phyloP scores from a whole-genome alignment of 1,140 invertebrate species.

The Bombus polaris region DNA sequence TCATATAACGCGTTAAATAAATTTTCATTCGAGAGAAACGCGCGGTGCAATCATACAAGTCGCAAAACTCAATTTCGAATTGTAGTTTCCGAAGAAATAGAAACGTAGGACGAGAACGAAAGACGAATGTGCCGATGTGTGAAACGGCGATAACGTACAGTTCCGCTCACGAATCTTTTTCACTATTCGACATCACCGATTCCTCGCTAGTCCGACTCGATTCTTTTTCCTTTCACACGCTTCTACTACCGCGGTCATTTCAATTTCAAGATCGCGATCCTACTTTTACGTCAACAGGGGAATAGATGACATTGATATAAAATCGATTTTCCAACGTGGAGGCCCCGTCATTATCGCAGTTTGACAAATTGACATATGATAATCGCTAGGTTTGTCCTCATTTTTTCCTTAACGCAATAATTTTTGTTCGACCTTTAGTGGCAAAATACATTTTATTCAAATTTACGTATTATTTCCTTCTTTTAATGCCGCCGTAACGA shows the following conservation, averaged over 20 bases:
- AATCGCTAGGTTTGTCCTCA: background rate
- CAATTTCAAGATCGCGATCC: constrained; percentile 52
- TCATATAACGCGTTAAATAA: background rate
- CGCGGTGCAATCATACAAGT: background rate
- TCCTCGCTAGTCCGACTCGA: constrained; percentile 20
- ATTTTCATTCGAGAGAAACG: background rate
- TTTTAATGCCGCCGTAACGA: no score
- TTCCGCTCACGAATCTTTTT: background rate
- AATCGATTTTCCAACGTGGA: constrained; percentile 4
- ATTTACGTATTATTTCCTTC: no score
- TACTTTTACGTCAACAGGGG: constrained; percentile 20
- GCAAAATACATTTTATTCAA: no score
- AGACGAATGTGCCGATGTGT: constrained; percentile 29
- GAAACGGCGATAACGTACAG: constrained; percentile 11
- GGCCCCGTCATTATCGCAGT: background rate
- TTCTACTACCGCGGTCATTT: constrained; percentile 33
- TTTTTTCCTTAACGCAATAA: background rate
- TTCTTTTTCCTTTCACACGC: constrained; percentile 32
- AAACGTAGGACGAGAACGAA: background rate
- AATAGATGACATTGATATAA: constrained; percentile 1
- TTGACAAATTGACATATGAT: background rate
- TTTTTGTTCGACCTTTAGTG: background rate
- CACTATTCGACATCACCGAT: constrained; percentile 36
- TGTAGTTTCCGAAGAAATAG: constrained; percentile 4
- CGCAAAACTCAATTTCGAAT: background rate